Evolutionary conservation across 2,113 vertebrate species (phyloP), one percentile per base, ranked within the genome.

Genomic region (Theristicus caerulescens): DNA sequence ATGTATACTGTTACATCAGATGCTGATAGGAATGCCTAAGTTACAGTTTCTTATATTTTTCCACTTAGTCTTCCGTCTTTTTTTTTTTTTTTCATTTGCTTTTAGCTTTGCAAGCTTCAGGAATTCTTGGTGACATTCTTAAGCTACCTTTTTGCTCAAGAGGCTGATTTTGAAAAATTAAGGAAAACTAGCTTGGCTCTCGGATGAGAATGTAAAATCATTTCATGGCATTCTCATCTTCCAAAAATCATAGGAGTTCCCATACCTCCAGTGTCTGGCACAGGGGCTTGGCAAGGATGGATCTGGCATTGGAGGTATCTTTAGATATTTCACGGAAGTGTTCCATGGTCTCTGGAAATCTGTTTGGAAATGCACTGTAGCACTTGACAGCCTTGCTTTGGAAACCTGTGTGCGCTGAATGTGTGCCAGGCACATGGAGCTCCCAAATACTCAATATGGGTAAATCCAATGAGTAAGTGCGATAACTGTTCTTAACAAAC

Each of bases 381-480:
- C 26, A 19, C 34, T 31, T 26, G 29, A 27, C 4, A 55, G 46
- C 36, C 52, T 76, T 61, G 52, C 66, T 51, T 13, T 72, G 59
- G 40, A 59, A 77, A 34, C 27, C 27, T 18, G 15, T 20, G 19
- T 17, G n/a, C 0, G 1, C 51, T 31, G 27, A 24, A 38, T 1
- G 36, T 2, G 17, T 59, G 29, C 64, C 51, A 57, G 46, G 40
- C 62, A 9, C 5, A 1, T 7, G 47, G 34, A 72, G 81, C 69
- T 62, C n/a, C 52, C 3, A 0, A 29, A 7, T 4, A 34, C 40
- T 29, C 52, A 9, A 0, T 10, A 3, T 13, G 61, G 34, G 36
- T 29, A 52, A 64, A 64, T 40, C 55, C n/a, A 5, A 2, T 7
- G 21, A 44, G n/a, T 31, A 27, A 76, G 62, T 26, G 19, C 2